Evolutionary conservation across 2,888 invertebrate species (phyloP), one percentile per base, ranked within the genome.

Genomic region (Drosophila rubida): DNA sequence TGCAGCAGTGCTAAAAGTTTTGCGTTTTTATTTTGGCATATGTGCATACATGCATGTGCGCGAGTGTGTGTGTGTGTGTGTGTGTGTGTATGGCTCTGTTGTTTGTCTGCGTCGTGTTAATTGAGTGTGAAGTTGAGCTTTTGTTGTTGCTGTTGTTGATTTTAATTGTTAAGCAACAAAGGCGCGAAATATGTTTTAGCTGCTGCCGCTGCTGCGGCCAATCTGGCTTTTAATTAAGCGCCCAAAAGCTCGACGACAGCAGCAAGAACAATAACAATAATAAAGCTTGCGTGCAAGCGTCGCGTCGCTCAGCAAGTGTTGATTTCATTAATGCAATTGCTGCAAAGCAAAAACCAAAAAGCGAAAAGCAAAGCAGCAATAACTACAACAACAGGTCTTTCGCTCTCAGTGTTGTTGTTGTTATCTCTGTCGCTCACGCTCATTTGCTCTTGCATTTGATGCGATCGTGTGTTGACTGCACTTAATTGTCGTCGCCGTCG

Each of bases 121-220:
- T 84, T 84, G 84, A 86, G 84, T 84, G 84, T 84, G 81, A 84
- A 84, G 87, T 84, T 77, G 67, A 75, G 81, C 75, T 75, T 75
- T 74, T 78, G 73, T 80, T 82, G 42, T 61, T 78, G 73, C 78
- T 82, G 42, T 59, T 73, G 70, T 80, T 87, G 75, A 72, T 80
- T 82, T 80, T 83, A 87, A 84, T 87, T 88, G 84, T 83, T 86
- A 78, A 80, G 80, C 80, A 85, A 82, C 71, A 82, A 83, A 83
- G 83, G 86, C 83, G 86, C 80, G 86, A 83, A 83, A 85, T 86
- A 83, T 86, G 78, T 76, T 83, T 83, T 81, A 84, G 81, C 73
- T 60, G 60, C 72, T 66, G 27, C 27, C 9, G 27, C 27, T 32
- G 60, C 49, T 55, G 60, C 45, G 42, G 62, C 50, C 61, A 69